phyloP scores from a whole-genome alignment of 2,888 invertebrate genomes.

The Cephus spinipes region DNA sequence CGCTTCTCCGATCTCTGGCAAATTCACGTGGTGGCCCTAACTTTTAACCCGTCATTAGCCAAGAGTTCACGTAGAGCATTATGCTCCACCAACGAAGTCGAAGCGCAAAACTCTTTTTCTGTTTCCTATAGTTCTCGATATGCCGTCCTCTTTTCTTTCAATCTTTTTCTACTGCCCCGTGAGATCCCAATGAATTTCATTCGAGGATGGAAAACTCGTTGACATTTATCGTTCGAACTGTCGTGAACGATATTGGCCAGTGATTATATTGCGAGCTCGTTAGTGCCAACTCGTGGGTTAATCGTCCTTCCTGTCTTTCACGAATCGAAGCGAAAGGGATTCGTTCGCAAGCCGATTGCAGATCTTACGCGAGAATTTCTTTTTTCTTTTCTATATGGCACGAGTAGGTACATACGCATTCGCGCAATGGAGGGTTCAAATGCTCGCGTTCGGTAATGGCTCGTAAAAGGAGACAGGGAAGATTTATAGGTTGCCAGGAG shows the following conservation, averaged over 20 bases:
- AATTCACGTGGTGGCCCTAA: conserved; percentile 36
- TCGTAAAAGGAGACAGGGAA: conserved; percentile 59
- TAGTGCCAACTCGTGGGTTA: neutral
- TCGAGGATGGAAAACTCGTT: neutral
- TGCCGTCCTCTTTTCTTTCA: no score
- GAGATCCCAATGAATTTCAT: neutral
- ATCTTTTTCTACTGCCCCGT: no score
- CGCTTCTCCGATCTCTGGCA: conserved; percentile 22
- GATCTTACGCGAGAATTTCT: neutral
- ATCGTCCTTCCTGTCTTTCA: neutral
- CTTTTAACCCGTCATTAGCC: conserved; percentile 23
- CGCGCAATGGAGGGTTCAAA: conserved; percentile 4
- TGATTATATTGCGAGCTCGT: neutral
- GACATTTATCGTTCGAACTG: neutral
- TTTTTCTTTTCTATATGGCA: neutral
- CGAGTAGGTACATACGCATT: neutral
- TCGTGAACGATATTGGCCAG: neutral
- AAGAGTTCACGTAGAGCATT: neutral
- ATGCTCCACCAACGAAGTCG: neutral
- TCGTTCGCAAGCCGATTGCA: no score
- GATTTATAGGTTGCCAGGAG: conserved; percentile 58
- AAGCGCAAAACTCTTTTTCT: neutral
- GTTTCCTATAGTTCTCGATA: neutral
- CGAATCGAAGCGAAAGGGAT: no score
- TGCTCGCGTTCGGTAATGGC: conserved; percentile 55